Conservation (phyloP, 2,888 invertebrate species). For the Adineta ricciae region DNA sequence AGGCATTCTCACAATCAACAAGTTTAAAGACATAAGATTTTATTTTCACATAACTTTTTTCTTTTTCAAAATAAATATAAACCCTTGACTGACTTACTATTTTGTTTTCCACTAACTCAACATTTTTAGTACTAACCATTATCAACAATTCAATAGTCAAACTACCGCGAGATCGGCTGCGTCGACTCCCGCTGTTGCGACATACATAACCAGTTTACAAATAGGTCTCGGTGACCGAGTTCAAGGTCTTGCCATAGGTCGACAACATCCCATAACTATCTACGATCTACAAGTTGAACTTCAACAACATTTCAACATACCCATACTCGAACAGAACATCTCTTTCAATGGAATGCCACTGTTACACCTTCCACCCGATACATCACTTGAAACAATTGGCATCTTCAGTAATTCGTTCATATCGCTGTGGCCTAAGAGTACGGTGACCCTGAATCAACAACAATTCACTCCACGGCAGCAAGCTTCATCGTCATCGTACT, state of each 20-base stretch:
- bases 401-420: slow-evolving; percentile 28
- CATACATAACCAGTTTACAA: not conserved
- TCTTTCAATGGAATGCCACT: slow-evolving; percentile 25
- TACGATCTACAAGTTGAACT: slow-evolving; percentile 26
- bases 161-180: not conserved
- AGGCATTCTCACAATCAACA: not conserved
- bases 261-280: not conserved
- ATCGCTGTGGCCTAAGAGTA: slow-evolving; percentile 27
- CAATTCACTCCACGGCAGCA: not conserved
- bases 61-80: not conserved
- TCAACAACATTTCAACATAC: slow-evolving; percentile 27
- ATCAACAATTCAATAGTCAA: not conserved
- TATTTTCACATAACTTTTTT: not conserved
- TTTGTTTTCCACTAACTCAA: not conserved
- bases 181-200: not conserved
- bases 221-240: not conserved
- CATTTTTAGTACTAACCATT: not conserved
- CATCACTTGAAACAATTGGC: slow-evolving; percentile 27
- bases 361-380: slow-evolving; percentile 22
- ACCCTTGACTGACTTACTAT: not conserved
- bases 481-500: not conserved
- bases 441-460: not conserved
- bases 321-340: slow-evolving; percentile 24
- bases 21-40: not conserved
- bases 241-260: not conserved